Evolutionary conservation across 2,797 vertebrate genomes (phyloP), one percentile per base, ranked within the genome.

Genomic region (Remorina albescens): DNA sequence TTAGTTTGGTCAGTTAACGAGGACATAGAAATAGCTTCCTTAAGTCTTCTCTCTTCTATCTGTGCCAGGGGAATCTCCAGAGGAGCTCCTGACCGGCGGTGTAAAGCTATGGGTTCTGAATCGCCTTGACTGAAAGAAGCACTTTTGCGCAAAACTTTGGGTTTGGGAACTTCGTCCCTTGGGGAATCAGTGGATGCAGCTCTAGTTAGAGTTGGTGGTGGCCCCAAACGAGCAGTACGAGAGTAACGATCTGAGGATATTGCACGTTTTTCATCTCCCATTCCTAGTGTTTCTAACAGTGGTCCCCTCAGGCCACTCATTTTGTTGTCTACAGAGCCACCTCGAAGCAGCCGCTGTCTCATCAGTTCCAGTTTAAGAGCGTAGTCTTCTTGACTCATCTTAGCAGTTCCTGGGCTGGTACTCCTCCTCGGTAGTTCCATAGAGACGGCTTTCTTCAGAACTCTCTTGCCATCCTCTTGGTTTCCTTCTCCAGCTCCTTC

Each of bases 121-220:
- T 99, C 98, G 0, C 97, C 97, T 4, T 98, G 97, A 58, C 97
- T 98, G 78, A 99, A 99, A 66, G 98, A 99, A 63, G 97, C 96
- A 86, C 97, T 98, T 88, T 99, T 99, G 61, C 96, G 95, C 70
- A 99, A 91, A 34, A 93, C 89, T 50, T 93, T 95, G 0, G 94
- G 88, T 89, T 97, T 97, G 0, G 94, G 80, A 5, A 92, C 76
- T 19, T 96, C 96, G 2, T 96, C 95, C 0, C 86, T 93, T 0
- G 96, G 95, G 0, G 95, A 96, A 67, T 99, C 98, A 0, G 95
- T 98, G 60, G 98, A 98, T 25, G 96, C 96, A 0, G 97, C 97
- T 74, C 97, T 94, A 5, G 91, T 96, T 69, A 99, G 90, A n/a
- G n/a, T n/a, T 2, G 96, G 94, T 0, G 95, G 92, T 0, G 91